Conservation (phyloP, 2,113 vertebrate species). For the Psittacula cyanocephala region DNA sequence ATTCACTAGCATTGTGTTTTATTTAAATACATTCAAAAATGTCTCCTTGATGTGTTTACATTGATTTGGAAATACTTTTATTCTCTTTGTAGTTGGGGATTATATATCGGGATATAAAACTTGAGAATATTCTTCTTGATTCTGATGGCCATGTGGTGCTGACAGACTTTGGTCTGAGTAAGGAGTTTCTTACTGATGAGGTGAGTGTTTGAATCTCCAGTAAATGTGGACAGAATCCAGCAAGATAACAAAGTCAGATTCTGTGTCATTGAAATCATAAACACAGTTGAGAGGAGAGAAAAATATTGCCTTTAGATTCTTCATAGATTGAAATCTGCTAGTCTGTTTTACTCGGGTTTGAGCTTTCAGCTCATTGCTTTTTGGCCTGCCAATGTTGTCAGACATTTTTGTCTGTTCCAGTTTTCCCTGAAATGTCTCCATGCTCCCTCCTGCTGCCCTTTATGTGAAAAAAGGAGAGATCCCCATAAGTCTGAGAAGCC, state of each 20-base stretch:
- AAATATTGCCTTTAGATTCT: not conserved
- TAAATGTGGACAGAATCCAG: not conserved
- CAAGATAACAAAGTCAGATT: not conserved
- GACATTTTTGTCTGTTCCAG: not conserved
- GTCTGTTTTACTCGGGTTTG: not conserved
- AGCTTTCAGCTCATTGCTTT: not conserved
- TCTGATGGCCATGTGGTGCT: slow-evolving; percentile 94
- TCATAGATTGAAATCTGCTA: not conserved
- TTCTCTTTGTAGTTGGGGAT: slow-evolving; percentile 87
- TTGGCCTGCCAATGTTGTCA: not conserved
- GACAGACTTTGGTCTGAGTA: slow-evolving; percentile 98
- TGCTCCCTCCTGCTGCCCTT: not conserved
- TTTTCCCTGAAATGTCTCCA: not conserved
- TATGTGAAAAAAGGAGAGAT: not conserved
- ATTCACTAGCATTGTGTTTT: not conserved
- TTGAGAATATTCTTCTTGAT: slow-evolving; percentile 97
- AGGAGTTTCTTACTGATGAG: slow-evolving; percentile 94
- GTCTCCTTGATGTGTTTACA: not conserved
- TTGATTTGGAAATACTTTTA: not conserved
- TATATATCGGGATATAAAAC: slow-evolving; percentile 97
- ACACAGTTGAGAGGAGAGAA: not conserved
- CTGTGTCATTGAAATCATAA: not conserved
- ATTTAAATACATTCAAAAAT: not conserved
- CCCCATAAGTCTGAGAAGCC: not conserved
- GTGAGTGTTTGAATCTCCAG: slow-evolving; percentile 77